These are phyloP conservation scores for Notospermus geniculatus DNA, from an alignment of 1,140 invertebrate species.

Conservation along the genomic window DNA sequence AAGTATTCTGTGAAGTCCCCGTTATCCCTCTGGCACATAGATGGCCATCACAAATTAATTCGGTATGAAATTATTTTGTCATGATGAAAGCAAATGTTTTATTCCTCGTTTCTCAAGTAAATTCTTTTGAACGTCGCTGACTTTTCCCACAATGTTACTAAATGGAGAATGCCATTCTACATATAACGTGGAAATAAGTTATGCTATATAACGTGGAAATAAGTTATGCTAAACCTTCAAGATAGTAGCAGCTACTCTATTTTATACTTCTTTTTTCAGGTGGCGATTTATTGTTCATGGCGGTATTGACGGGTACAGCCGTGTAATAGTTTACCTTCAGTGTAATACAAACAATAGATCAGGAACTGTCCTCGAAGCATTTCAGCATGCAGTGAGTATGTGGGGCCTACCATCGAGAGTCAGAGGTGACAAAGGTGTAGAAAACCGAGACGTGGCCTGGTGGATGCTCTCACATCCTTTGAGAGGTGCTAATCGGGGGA, in stretches of 20 bases:
- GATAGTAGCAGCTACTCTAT: no score
- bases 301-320: neutral
- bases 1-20: neutral
- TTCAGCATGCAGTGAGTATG: neutral
- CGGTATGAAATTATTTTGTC: no score
- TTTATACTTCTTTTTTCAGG: neutral
- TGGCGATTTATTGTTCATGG: neutral
- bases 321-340: neutral
- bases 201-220: no score
- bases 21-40: neutral
- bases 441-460: neutral
- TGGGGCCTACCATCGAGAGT: neutral
- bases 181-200: no score
- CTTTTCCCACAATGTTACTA: no score
- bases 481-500: neutral
- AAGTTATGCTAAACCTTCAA: no score
- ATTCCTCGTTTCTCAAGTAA: no score
- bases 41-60: slow-evolving; percentile 12
- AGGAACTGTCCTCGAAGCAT: neutral
- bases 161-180: no score
- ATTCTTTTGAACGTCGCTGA: neutral
- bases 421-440: neutral
- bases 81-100: no score
- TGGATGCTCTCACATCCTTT: slow-evolving; percentile 8
- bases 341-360: neutral